Conservation (phyloP, 2,797 vertebrate species). For the Sebastes hopkinsi region DNA sequence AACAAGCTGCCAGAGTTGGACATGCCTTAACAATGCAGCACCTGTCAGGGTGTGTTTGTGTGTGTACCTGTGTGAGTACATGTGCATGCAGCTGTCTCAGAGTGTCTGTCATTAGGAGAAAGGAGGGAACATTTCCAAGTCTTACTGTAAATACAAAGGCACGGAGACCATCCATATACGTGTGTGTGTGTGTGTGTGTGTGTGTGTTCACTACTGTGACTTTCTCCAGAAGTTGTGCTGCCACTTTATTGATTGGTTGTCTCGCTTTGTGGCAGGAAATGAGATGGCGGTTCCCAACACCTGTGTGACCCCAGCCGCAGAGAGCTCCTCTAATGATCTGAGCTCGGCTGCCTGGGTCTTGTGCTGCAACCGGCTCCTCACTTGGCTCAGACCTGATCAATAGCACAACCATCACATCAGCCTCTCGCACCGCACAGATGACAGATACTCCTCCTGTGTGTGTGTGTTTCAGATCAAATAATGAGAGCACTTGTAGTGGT, state of each 20-base stretch:
- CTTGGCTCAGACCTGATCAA: conserved; percentile 62
- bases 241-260: conserved; percentile 61
- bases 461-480: conserved; percentile 37
- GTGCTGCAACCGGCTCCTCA: conserved; percentile 9
- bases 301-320: conserved; percentile 64
- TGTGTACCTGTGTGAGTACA: conserved; percentile 54
- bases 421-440: neutral
- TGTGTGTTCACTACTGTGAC: neutral
- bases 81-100: conserved; percentile 63
- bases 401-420: conserved; percentile 46
- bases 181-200: neutral
- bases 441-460: neutral
- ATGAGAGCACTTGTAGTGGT: conserved; percentile 58
- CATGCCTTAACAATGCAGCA: conserved; percentile 73
- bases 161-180: neutral
- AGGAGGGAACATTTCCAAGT: conserved; percentile 56
- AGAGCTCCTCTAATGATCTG: conserved; percentile 67
- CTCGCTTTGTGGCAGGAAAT: conserved; percentile 69
- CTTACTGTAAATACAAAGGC: conserved; percentile 65
- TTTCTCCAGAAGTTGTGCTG: conserved; percentile 45
- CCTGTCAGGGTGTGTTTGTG: conserved; percentile 49
- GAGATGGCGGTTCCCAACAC: conserved; percentile 49
- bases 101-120: conserved; percentile 58
- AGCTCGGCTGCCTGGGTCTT: conserved; percentile 56
- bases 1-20: conserved; percentile 75